Evolutionary conservation across 2,797 vertebrate genomes (phyloP), one percentile per base, ranked within the genome.

Genomic region (Enteromius mattozi): DNA sequence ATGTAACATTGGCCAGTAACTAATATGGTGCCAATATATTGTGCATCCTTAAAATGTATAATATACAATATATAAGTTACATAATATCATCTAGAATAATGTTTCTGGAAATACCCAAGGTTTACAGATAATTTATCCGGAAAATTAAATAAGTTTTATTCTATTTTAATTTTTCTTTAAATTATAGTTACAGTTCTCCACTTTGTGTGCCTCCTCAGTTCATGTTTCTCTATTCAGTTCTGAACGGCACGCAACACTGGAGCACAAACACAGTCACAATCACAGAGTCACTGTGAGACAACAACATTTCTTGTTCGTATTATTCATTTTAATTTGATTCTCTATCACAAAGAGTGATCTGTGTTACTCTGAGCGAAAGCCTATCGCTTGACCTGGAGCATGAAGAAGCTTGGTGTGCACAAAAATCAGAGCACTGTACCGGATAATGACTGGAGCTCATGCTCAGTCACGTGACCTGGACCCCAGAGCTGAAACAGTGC

Each of bases 391-490:
- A 84, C 84, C 81, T n/a, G 2, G 17, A 78, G 83, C 81, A 83
- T 68, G 24, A 82, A 86, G 56, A 69, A 80, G 71, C 82, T 51
- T 45, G 9, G 16, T 80, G 30, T 82, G 79, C 80, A 40, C 59
- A 87, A 54, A 89, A 83, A 86, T 78, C 77, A 85, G 66, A 80
- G 80, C n/a, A 9, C 78, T 78, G 84, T 86, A 82, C 37, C 65
- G 70, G 59, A 88, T 86, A 87, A 85, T 80, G 56, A 82, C 69
- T 85, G 56, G 14, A 59, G 87, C 77, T 86, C 82, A 71, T 40
- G 49, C 51, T 68, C 27, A 81, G 89, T 89, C 76, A 89, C 87
- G 89, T 91, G 87, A 91, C 77, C 86, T n/a, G 59, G 86, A 87
- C 84, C 86, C 75, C 71, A n/a, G 84, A 85, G 88, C 81, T 90